Evolutionary conservation across 2,888 invertebrate genomes (phyloP).

Genomic region (Ophonus ardosiacus): DNA sequence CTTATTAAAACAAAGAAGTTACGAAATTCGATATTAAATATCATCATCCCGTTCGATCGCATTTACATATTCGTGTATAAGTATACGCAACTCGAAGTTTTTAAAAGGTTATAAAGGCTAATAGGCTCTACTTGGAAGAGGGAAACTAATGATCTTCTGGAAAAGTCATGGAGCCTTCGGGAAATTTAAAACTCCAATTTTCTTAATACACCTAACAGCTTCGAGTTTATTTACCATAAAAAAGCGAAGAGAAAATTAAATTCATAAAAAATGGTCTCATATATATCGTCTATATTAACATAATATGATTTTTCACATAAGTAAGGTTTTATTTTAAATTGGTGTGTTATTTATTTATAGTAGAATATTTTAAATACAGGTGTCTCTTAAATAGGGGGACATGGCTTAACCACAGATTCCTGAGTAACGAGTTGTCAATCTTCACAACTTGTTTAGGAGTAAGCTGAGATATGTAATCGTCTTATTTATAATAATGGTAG

Average conservation of each 20-base stretch:
- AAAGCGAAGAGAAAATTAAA: constrained; percentile 14
- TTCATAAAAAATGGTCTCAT: not conserved
- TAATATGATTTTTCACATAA: not conserved
- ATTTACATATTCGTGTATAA: constrained; percentile 5
- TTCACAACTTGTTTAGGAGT: too few species aligned
- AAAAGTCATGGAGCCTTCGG: constrained; percentile 34
- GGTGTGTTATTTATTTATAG: not conserved
- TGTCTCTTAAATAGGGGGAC: too few species aligned
- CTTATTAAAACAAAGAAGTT: constrained; percentile 20
- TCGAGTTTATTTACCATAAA: constrained; percentile 23
- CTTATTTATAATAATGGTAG: too few species aligned
- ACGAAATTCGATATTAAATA: constrained; percentile 23
- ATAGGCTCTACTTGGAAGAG: not conserved
- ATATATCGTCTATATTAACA: constrained; percentile 1
- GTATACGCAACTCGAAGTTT: not conserved
- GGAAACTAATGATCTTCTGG: constrained; percentile 29
- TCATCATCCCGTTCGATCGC: not conserved
- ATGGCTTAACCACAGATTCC: too few species aligned
- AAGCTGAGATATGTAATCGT: too few species aligned
- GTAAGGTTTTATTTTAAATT: not conserved
- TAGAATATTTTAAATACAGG: too few species aligned
- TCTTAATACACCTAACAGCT: constrained; percentile 30
- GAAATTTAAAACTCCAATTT: constrained; percentile 52
- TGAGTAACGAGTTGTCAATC: too few species aligned
- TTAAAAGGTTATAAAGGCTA: constrained; percentile 11